A percentile compares a stretch with the other conserved stretches of the same genome.
Evolutionary conservation across 2,888 invertebrate genomes (phyloP).

Genomic region (Stictocephala bisonia): DNA sequence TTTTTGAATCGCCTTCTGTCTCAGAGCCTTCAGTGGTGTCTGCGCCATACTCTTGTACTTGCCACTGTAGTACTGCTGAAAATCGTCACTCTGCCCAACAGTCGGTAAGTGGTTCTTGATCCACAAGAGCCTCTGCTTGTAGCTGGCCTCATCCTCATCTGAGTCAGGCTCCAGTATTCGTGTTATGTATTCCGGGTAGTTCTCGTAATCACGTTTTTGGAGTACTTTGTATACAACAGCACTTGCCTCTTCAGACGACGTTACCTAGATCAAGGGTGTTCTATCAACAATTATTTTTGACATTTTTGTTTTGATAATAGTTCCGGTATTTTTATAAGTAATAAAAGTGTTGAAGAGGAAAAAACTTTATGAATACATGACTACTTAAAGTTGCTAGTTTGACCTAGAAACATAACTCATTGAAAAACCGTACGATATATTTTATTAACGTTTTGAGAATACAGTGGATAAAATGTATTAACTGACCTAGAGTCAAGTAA

Average conservation of each 20-base stretch:
- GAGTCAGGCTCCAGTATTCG: conserved; percentile 22
- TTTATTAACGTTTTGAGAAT: no score
- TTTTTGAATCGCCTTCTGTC: neutral
- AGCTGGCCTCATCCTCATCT: neutral
- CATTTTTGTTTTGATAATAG: no score
- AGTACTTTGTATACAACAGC: neutral
- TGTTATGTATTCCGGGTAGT: conserved; percentile 16
- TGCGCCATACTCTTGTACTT: neutral
- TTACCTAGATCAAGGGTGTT: no score
- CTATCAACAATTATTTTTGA: no score
- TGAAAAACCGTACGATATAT: no score
- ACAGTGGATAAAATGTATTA: no score
- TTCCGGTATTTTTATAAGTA: no score
- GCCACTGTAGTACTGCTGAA: neutral
- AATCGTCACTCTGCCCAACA: conserved; percentile 6
- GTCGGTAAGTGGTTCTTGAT: conserved; percentile 22
- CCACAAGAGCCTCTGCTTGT: conserved; percentile 23
- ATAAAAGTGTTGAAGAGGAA: no score
- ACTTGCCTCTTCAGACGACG: neutral
- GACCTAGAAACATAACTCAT: no score
- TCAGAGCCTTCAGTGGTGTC: neutral
- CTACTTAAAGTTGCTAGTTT: no score
- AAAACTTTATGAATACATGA: no score
- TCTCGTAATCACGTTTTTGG: neutral
- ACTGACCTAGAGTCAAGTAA: no score